Percentiles rank a stretch among this genome's conserved stretches.
Conservation (phyloP, 2,888 invertebrate genomes). For the Clusia tigrina region DNA sequence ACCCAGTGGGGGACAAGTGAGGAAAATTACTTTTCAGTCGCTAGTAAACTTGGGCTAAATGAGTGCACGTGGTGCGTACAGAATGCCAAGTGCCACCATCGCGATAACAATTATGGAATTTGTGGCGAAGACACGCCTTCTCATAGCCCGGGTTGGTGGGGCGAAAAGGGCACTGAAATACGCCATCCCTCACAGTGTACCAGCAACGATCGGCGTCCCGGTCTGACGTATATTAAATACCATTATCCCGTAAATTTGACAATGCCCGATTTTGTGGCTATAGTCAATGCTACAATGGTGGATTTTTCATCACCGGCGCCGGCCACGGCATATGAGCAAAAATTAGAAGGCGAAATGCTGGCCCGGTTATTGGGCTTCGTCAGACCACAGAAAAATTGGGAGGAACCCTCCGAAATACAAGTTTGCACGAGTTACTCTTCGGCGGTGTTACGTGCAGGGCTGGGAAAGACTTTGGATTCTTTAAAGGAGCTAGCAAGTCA, state of each 20-base stretch:
- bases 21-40: conserved; percentile 68
- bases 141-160: conserved; percentile 91
- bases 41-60: conserved; percentile 78
- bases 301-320: conserved; percentile 79
- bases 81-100: conserved; percentile 87
- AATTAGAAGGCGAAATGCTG: conserved; percentile 75
- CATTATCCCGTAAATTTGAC: conserved; percentile 86
- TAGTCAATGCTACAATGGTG: conserved; percentile 85
- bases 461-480: conserved; percentile 57
- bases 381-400: conserved; percentile 79
- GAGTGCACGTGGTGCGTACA: conserved; percentile 95
- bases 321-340: conserved; percentile 74
- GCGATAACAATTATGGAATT: conserved; percentile 78
- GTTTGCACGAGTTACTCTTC: conserved; percentile 82
- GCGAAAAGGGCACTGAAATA: conserved; percentile 80
- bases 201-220: conserved; percentile 80
- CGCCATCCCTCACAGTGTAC: conserved; percentile 80
- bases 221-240: conserved; percentile 87
- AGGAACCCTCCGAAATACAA: conserved; percentile 77
- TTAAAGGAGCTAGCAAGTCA: conserved; percentile 70
- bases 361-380: conserved; percentile 84
- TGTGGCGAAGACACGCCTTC: conserved; percentile 87
- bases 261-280: conserved; percentile 87
- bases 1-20: conserved; percentile 55
- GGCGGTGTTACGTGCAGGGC: conserved; percentile 71